Evolutionary conservation across 2,888 invertebrate species (phyloP), one percentile per base, ranked within the genome.

Genomic region (Carterocephalus palaemon): DNA sequence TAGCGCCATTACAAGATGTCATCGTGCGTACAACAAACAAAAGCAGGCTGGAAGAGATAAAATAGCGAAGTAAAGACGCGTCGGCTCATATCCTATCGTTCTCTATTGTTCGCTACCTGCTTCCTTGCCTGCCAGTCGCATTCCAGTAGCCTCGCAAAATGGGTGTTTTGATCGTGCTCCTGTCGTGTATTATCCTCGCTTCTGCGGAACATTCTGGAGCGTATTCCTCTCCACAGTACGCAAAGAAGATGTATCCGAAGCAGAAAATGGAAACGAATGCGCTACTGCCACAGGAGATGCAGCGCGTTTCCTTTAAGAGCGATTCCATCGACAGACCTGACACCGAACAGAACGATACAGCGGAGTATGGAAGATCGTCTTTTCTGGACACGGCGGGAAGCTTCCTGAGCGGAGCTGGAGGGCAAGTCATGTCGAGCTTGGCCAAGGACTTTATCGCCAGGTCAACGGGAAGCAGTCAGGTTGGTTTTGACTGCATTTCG

Each of bases 381-480:
- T 72, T 88, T 13, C 52, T 86, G 46, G 78, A 78, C 7, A 61
- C 76, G 0, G 87, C 86, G 26, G 77, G 86, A 1, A 80, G 64
- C 42, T 82, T 88, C 48, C 60, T 88, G 2, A 80, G 74, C 48
- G 77, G 81, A 3, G 70, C 84, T 0, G 86, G 88, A 5, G 85
- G 88, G 1, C 88, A 90, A 49, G 80, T 90, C 56, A 69, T 91
- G 63, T 80, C 88, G 1, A 88, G 88, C 46, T 73, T 91, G 51
- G 92, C 92, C 2, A 91, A 89, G 65, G 92, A 92, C 64, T 84
- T 93, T 59, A 84, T 93, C 15, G 89, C 90, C 49, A 88, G 92
- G 60, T 92, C 92, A 0, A 88, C 91, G 4, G 90, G 90, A 49
- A 90, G 89, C 67, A 92, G 92, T 70, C 92, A 93, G 90, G 92